Base-by-base conservation (phyloP, 2,888 invertebrate genomes). In the Callimorpha dominula region DNA sequence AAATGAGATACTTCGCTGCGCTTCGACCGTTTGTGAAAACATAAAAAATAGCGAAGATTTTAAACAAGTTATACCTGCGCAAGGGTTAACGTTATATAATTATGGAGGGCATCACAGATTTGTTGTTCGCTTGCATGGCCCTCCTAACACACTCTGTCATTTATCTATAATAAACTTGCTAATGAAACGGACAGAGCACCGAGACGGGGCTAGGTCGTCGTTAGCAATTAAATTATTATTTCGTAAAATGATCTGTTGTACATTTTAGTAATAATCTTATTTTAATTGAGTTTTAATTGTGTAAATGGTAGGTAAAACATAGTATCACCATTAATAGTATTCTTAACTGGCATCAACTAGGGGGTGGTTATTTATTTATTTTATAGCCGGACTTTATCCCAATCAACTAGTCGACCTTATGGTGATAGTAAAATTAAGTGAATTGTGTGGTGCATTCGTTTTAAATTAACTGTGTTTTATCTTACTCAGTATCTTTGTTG, bases 91-190 rank as follows among this genome's bases (percentile, higher is more conserved):
- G 67, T 67, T 12, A 64, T 17, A 42, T 70, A 66, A 73, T 70
- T 70, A 70, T 31, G 20, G 40, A 68, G 40, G 40, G 43, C 64
- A 66, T 65, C 50, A 57, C 46, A 63, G 71, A 76, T 69, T 71
- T 70, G 57, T 65, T 67, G 54, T 66, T 43, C 15, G 46, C 14
- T 43, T n/a, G 9, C 3, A 43, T 31, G 20, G 57, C 73, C 71
- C 73, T 77, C 63, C 76, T 69, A 60, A 63, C 49, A 49, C 31
- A 67, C 73, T 68, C 68, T 79, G 75, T 81, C 78, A 86, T 81
- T 85, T 83, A 73, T 78, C 73, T 78, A 72, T 76, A 78, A 77
- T 85, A 82, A 85, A 81, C 64, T 73, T 66, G 17, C 64, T 75
- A 52, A 67, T 82, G 80, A 82, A 82, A 75, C 62, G 71, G 15